Percentiles rank a stretch among this genome's conserved stretches.
phyloP scores from a whole-genome alignment of 2,888 invertebrate species.

The Polymixis flavicincta region DNA sequence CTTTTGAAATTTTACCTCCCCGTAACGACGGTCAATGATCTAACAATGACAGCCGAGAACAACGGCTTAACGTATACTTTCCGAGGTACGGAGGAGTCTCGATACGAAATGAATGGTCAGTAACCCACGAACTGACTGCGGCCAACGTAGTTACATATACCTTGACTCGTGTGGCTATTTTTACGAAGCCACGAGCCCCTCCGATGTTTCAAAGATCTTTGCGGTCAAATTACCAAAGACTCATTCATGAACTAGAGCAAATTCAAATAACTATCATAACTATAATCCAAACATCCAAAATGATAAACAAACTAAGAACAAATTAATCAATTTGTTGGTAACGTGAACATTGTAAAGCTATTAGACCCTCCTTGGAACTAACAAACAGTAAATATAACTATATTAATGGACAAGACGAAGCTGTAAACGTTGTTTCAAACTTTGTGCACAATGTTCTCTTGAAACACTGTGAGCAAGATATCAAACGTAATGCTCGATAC shows the following conservation, averaged over 20 bases:
- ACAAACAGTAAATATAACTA: conserved; percentile 62
- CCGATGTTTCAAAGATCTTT: no score
- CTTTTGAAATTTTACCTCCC: no score
- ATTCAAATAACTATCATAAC: not conserved
- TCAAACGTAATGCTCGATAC: conserved; percentile 76
- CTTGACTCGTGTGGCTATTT: no score
- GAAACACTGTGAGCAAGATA: conserved; percentile 77
- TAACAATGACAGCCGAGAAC: no score
- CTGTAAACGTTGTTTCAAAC: conserved; percentile 73
- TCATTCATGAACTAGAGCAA: not conserved
- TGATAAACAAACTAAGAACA: conserved; percentile 39
- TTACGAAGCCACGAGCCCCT: not conserved
- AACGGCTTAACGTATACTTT: no score
- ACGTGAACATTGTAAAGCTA: conserved; percentile 55
- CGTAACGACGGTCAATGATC: no score
- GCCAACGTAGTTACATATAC: no score
- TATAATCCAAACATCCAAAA: not conserved
- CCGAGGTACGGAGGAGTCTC: no score
- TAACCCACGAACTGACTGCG: no score
- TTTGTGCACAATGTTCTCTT: conserved; percentile 70
- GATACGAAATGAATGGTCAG: no score
- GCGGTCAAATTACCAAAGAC: no score
- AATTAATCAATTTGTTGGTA: conserved; percentile 59
- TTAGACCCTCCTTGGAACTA: conserved; percentile 47
- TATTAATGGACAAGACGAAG: conserved; percentile 73